Evolutionary conservation across 2,113 vertebrate genomes (phyloP), one percentile per base, ranked within the genome.

Genomic region (Syngnathoides biaculeatus): DNA sequence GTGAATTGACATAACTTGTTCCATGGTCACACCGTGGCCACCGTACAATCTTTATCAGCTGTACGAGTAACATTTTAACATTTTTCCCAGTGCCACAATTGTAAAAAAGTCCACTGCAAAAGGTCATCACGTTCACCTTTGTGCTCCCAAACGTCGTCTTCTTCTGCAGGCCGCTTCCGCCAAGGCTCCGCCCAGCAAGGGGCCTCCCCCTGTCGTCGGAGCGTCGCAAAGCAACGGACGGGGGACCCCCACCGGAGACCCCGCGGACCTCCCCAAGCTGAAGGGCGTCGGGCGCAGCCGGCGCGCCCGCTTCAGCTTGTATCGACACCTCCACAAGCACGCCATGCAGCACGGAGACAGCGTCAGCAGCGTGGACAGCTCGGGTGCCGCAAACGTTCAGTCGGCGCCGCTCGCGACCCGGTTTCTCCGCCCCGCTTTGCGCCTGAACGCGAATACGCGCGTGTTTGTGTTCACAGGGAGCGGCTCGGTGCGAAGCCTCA

Each of bases 301-400:
- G 1, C 95, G 88, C 67, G 82, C 92, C 17, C 94, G 92, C 53
- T 98, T 99, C 86, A 96, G 89, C 71, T 91, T 99, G 60, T 94
- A 94, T 83, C 89, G 72, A 62, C 97, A 96, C 61, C 91, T 97
- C 27, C 93, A 98, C 40, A 92, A 87, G 17, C 95, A 94, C 1
- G 69, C 91, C 22, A 74, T 98, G 45, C 92, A 94, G 59, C 92
- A 87, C 0, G 67, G 89, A 0, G 95, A 97, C 87, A 98, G 96
- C 1, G 45, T 95, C 75, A 96, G 93, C 93, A 98, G 96, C 72
- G 69, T 94, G 0, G 94, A 96, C 83, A 95, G 94, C 15, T 10
- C 84, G 11, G 86, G 96, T 87, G 53, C 17, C 30, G 43, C 55
- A 7, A 57, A 19, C 26, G 7, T 57, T 30, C 55, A 57, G 2